Evolutionary conservation across 2,113 vertebrate species (phyloP), one percentile per base, ranked within the genome.

Genomic region (Saimiri boliviensis): DNA sequence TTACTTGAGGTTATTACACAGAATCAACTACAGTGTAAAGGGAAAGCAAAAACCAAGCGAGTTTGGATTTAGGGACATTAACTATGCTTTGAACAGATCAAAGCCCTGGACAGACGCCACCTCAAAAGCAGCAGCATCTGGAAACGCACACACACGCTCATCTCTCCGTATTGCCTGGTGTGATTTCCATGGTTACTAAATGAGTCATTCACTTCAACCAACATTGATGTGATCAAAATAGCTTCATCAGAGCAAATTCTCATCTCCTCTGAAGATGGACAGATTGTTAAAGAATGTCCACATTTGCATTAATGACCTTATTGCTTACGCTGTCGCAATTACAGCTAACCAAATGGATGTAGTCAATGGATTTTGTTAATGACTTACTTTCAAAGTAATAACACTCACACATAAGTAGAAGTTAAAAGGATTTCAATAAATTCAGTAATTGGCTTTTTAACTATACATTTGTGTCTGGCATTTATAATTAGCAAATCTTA

Each of bases 181-280:
- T 80, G 84, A 52, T 86, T 86, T 91, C 77, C 58, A 95, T 14
- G 95, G 97, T 91, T 79, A 70, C 84, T 19, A 21, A 47, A 91
- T 79, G 93, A 93, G 30, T 87, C 71, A 23, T 32, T 92, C 47
- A 87, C 27, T 49, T 86, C 84, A 85, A 40, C 82, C 91, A 52
- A 70, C 76, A 73, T 0, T 4, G 54, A 89, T 80, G n/a, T 6
- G 85, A 40, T 13, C 71, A 83, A 81, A 96, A 52, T 35, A 96
- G 92, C 94, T 95, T 97, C 19, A 91, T 89, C 52, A 68, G 70
- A 93, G 85, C 86, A 4, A 93, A 83, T 83, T 63, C 20, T 37
- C 30, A 54, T 93, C 54, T 70, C 42, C 35, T 58, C 52, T 12
- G 10, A 49, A 87, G 90, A 63, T 45, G 45, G 10, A 54, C 68